Percentiles rank a stretch among this genome's conserved stretches.
Evolutionary conservation across 2,113 vertebrate genomes (phyloP).

Genomic region (Hippocampus comes): DNA sequence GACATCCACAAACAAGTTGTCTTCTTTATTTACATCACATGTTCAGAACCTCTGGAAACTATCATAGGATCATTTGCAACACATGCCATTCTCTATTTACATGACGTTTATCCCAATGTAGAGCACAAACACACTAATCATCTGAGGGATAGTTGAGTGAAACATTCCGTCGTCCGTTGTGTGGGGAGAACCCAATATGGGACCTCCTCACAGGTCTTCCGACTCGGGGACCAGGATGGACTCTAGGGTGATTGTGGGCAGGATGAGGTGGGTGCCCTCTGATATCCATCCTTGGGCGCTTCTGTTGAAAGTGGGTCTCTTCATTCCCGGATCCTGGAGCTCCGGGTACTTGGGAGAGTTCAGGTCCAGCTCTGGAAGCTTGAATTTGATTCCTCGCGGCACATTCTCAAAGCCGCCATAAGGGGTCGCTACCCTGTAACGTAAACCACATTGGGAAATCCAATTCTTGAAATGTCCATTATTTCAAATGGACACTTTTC

Average conservation of each 20-base stretch:
- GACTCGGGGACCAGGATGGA: slow-evolving; percentile 81
- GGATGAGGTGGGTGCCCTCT: slow-evolving; percentile 81
- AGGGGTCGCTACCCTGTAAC: slow-evolving; percentile 89
- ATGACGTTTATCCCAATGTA: slow-evolving; percentile 15
- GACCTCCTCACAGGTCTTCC: slow-evolving; percentile 82
- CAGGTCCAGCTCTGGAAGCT: slow-evolving; percentile 86
- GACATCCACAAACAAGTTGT: slow-evolving; percentile 30
- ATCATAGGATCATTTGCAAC: not conserved
- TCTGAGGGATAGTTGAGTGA: slow-evolving; percentile 17
- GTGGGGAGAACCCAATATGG: slow-evolving; percentile 8
- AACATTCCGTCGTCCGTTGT: slow-evolving; percentile 21
- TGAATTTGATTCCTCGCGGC: slow-evolving; percentile 89
- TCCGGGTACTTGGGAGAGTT: slow-evolving; percentile 81
- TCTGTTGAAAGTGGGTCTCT: slow-evolving; percentile 92
- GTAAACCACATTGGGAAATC: slow-evolving; percentile 4
- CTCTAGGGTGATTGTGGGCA: slow-evolving; percentile 78
- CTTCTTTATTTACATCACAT: slow-evolving; percentile 57
- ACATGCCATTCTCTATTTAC: slow-evolving; percentile 39
- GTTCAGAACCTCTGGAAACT: slow-evolving; percentile 10
- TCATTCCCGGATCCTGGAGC: slow-evolving; percentile 79
- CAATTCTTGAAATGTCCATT: not conserved
- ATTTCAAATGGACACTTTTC: slow-evolving; percentile 4
- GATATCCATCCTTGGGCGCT: slow-evolving; percentile 92
- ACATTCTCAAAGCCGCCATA: slow-evolving; percentile 95
- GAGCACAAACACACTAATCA: slow-evolving; percentile 25